phyloP scores from a whole-genome alignment of 2,888 invertebrate species.

The Stenchaetothrips biformis region DNA sequence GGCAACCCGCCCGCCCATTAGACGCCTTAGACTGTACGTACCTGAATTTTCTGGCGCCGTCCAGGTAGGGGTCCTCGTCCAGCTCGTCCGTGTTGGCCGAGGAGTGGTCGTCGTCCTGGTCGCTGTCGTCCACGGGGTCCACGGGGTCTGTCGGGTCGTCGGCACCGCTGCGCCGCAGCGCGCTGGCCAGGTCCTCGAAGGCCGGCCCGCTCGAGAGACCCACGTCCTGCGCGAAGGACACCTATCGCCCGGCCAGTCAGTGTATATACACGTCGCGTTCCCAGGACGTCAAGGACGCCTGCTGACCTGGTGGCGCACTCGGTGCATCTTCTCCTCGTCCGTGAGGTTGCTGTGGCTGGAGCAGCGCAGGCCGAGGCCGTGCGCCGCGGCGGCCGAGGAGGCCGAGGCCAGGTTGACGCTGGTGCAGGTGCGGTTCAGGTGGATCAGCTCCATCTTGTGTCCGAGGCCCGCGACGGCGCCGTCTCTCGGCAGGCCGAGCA shows the following conservation, averaged over 20 bases:
- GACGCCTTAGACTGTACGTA: background rate
- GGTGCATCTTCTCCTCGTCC: slow-evolving; percentile 11
- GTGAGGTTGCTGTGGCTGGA: slow-evolving; percentile 8
- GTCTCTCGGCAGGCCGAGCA: background rate
- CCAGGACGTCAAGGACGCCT: background rate
- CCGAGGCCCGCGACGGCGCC: background rate
- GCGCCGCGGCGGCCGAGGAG: background rate
- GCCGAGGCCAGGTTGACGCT: slow-evolving; percentile 2
- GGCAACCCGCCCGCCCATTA: too few relatives aligned
- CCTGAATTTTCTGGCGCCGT: background rate
- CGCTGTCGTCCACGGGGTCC: background rate
- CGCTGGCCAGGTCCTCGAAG: background rate
- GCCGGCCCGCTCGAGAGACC: background rate
- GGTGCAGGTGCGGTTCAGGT: slow-evolving; percentile 14
- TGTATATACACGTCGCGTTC: background rate
- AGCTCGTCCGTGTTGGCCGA: background rate
- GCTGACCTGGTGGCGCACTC: slow-evolving; percentile 2
- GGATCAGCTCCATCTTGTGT: slow-evolving; percentile 14
- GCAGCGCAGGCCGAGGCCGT: background rate
- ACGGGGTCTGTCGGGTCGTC: background rate
- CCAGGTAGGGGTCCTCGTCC: background rate
- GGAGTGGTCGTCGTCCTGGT: background rate
- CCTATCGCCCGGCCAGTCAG: background rate
- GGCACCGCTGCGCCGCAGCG: background rate
- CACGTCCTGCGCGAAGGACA: slow-evolving; percentile 4